A percentile compares a stretch with the other conserved stretches of the same genome.
phyloP scores from a whole-genome alignment of 2,113 vertebrate genomes.

The Phycodurus eques region DNA sequence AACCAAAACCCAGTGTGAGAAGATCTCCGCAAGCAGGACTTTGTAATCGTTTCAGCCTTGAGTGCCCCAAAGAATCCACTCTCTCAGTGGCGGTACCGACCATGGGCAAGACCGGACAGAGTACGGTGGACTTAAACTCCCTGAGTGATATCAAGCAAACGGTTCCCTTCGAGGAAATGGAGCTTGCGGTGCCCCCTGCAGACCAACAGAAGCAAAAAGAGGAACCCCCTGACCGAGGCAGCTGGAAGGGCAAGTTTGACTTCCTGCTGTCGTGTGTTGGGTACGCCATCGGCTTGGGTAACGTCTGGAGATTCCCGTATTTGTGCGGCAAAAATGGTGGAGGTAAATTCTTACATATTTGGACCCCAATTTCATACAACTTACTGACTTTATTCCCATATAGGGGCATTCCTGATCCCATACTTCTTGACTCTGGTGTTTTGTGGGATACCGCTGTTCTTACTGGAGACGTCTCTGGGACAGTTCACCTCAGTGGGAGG shows the following conservation, averaged over 20 bases:
- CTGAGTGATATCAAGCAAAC: slow-evolving; percentile 77
- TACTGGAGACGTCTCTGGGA: slow-evolving; percentile 85
- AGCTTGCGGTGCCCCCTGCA: slow-evolving; percentile 17
- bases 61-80: not conserved
- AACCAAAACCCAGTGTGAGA: not conserved
- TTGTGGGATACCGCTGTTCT: slow-evolving; percentile 87
- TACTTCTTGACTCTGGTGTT: slow-evolving; percentile 88
- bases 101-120: slow-evolving; percentile 82
- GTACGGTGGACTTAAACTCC: slow-evolving; percentile 78
- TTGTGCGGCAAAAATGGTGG: slow-evolving; percentile 91
- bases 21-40: not conserved
- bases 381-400: not conserved
- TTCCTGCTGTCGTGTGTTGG: slow-evolving; percentile 88
- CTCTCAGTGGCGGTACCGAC: slow-evolving; percentile 5
- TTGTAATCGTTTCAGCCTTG: not conserved
- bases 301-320: slow-evolving; percentile 91
- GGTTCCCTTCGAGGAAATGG: slow-evolving; percentile 70
- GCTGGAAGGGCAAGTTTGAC: slow-evolving; percentile 90
- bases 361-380: not conserved
- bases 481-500: slow-evolving; percentile 86
- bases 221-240: slow-evolving; percentile 78
- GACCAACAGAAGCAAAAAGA: slow-evolving; percentile 52
- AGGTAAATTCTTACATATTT: slow-evolving; percentile 68
- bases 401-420: slow-evolving; percentile 88
- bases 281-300: slow-evolving; percentile 87